phyloP scores from a whole-genome alignment of 1,140 invertebrate species.

The Amphibalanus amphitrite region DNA sequence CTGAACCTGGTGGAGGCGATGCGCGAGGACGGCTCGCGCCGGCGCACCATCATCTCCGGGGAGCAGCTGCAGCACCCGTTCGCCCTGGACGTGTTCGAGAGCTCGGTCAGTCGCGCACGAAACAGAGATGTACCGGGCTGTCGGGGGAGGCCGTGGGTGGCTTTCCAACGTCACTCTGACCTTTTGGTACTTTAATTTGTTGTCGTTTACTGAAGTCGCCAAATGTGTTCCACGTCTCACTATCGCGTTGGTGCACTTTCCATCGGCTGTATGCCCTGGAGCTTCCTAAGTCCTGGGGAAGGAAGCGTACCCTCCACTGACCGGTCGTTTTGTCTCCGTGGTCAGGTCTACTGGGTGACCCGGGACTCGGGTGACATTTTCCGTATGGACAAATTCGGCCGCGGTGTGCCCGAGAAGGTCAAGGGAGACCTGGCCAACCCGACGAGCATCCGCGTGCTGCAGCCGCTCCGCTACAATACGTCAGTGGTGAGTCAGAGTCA shows the following conservation, averaged over 20 bases:
- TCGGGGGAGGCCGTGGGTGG: no score
- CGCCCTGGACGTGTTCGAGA: slow-evolving; percentile 84
- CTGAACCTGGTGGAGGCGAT: slow-evolving; percentile 82
- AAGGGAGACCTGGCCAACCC: slow-evolving; percentile 61
- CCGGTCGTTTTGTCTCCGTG: no score
- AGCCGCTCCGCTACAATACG: slow-evolving; percentile 58
- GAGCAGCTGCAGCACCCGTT: slow-evolving; percentile 58
- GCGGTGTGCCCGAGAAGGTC: slow-evolving; percentile 69
- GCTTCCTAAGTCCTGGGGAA: no score
- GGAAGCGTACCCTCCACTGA: no score
- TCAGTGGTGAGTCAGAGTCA: no score
- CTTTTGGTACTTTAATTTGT: no score
- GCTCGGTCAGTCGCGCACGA: slow-evolving; percentile 19
- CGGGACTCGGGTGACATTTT: slow-evolving; percentile 63
- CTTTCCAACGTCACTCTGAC: no score
- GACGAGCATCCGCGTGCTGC: slow-evolving; percentile 44
- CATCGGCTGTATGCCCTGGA: no score
- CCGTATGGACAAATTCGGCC: slow-evolving; percentile 84
- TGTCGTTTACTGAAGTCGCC: no score
- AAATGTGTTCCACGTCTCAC: no score
- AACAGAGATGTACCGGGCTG: no score
- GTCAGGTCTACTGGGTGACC: slow-evolving; percentile 67
- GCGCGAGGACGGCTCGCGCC: slow-evolving; percentile 51
- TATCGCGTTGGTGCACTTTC: no score
- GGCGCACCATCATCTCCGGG: slow-evolving; percentile 51